Base-by-base conservation (phyloP, 2,888 invertebrate species). In the Alentia gelatinosa region DNA sequence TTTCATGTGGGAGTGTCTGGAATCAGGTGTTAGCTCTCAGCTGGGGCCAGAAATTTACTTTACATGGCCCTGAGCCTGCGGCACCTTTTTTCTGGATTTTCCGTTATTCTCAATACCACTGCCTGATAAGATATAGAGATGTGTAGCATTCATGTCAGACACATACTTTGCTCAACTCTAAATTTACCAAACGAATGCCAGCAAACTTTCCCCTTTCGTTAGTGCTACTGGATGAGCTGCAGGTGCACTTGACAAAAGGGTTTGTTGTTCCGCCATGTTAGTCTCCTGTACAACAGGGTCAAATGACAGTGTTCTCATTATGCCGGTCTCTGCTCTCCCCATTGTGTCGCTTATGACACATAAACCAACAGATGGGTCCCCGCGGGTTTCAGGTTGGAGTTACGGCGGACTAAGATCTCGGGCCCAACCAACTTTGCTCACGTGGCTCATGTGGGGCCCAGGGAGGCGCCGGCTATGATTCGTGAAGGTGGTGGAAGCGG, bases 361-460 rank as follows among this genome's bases (percentile, higher is more conserved):
- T 39, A 86, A 47, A 86, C 42, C 86, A 86, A 86, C 86, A 86
- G 86, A 33, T 86, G 86, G 86, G 86, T 86, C n/a, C 86, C 86
- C 47, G 86, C 40, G 37, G 33, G 26, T 90, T 90, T 39, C 90
- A 90, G 90, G 37, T 37, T 56, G 30, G 91, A 91, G n/a, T 39
- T 91, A 26, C 88, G 91, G 42, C 83, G 74, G 26, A 79, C 26
- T 63, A 89, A 68, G 89, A 99, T 99, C 95, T 99, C 99, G 0
- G 99, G 98, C 47, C 99, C 99, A 35, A 98, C 98, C 83, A 99
- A 99, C 97, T 99, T 99, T 97, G 98, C 98, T 94, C 99, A 99
- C 96, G 98, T 99, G 93, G 98, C 98, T 93, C 99, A 99, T 96
- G 98, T 99, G 98, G 99, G 99, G 84, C 99, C 99, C 26, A 94